Base-by-base conservation (phyloP, 2,797 vertebrate genomes). In the Danio kyathit region DNA sequence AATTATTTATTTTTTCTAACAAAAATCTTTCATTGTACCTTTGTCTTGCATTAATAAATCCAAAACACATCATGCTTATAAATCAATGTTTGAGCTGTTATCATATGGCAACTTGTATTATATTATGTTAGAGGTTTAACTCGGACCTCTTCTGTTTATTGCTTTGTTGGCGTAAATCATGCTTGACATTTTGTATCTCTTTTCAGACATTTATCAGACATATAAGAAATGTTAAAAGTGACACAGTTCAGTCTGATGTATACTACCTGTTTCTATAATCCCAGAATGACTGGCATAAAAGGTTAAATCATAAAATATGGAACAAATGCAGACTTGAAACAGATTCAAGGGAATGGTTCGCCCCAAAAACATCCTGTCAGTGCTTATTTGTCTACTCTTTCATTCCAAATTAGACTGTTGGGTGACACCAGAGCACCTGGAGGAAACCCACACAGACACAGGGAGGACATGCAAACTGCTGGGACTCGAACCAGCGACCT, bases 221-320 rank as follows among this genome's bases (percentile, higher is more conserved):
- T 17, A 17, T 1, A 0, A 66, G 64, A 66, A 66, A 29, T 19
- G 41, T 66, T 67, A 21, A 74, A 46, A 74, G 7, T 38, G 41
- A 60, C 41, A 59, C 3, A 11, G 0, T 60, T 74, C 41, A 19
- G 13, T 59, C 19, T 46, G 7, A 54, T 74, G 54, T 74, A 13
- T 21, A 46, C 41, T 48, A 41, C 41, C 17, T 44, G 17, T 74
- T 59, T 19, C 21, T 74, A 11, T 74, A 74, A 48, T 46, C 13
- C 54, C 56, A 74, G 41, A 60, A 60, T 48, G 41, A 7, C 56
- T 74, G 56, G 14, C 13, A n/a, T 46, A 74, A 48, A 74, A 60
- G 43, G 17, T 19, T 48, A 48, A 46, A 60, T 59, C 19, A 74
- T 60, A 74, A 60, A 74, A 74, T 74, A 44, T 73, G 11, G 44